phyloP scores from a whole-genome alignment of 1,140 invertebrate genomes.

The Drosophila pectinifera region DNA sequence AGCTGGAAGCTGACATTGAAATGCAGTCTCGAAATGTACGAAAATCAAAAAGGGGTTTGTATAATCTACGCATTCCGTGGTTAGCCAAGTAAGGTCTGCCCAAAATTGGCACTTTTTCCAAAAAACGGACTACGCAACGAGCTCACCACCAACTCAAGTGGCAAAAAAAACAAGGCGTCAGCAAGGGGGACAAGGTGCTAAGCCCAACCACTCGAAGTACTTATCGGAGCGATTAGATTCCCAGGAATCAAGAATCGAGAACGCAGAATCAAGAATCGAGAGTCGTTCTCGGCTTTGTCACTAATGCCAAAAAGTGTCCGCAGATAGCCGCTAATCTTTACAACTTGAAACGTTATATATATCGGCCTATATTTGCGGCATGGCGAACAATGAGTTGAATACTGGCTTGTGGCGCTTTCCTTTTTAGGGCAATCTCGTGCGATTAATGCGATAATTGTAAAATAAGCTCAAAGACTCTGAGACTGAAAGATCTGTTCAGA shows the following conservation, averaged over 20 bases:
- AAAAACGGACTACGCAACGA: conserved; percentile 4
- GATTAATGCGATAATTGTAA: too few relatives aligned
- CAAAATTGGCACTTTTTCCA: conserved; percentile 4
- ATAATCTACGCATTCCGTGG: not conserved
- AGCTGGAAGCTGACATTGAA: conserved; percentile 45
- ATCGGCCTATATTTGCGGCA: conserved; percentile 23
- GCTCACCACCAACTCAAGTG: conserved; percentile 15
- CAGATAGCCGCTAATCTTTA: conserved; percentile 40
- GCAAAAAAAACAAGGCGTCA: not conserved
- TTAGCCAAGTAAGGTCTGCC: conserved; percentile 4
- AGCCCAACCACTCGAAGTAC: conserved; percentile 16
- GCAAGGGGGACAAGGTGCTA: conserved; percentile 1
- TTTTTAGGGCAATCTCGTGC: not conserved
- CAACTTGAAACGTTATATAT: conserved; percentile 21
- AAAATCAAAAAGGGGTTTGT: not conserved
- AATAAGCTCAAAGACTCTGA: too few relatives aligned
- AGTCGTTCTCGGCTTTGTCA: not conserved
- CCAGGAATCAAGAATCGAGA: not conserved
- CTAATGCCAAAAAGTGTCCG: conserved; percentile 23
- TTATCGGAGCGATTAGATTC: conserved; percentile 48
- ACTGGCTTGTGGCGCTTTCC: not conserved
- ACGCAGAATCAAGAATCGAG: not conserved
- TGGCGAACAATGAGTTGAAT: conserved; percentile 2
- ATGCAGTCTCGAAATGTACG: conserved; percentile 25
- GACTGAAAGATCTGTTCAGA: too few relatives aligned